Evolutionary conservation across 2,113 vertebrate species (phyloP).

Genomic region (Climacteris rufus): DNA sequence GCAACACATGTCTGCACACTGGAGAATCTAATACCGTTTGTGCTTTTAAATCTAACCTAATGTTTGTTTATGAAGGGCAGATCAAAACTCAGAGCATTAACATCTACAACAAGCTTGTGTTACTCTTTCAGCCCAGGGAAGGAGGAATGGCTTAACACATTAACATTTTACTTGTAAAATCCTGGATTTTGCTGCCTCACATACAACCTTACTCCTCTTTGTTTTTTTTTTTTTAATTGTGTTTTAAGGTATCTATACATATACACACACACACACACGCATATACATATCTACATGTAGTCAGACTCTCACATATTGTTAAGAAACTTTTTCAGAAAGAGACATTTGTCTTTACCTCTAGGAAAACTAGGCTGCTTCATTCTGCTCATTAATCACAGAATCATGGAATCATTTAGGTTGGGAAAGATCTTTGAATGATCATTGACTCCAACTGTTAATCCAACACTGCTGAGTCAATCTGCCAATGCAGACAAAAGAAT

Average conservation of each 20-base stretch:
- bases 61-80: neutral
- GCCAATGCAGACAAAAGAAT: neutral
- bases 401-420: neutral
- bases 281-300: no score
- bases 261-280: neutral
- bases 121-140: neutral
- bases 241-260: neutral
- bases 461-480: neutral
- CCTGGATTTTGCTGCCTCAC: neutral
- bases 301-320: neutral
- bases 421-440: neutral
- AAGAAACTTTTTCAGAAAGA: neutral
- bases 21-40: neutral
- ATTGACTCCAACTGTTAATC: neutral
- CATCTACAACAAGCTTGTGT: neutral
- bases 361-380: neutral
- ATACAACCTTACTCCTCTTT: accelerated
- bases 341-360: neutral
- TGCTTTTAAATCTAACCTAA: neutral
- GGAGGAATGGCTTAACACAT: neutral
- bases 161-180: neutral
- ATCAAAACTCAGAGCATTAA: neutral
- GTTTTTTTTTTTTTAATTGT: neutral
- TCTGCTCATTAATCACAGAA: neutral
- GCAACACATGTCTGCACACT: neutral